Percentiles rank a stretch among this genome's conserved stretches.
phyloP scores from a whole-genome alignment of 2,888 invertebrate genomes.

The Lasioglossum oenotherae region DNA sequence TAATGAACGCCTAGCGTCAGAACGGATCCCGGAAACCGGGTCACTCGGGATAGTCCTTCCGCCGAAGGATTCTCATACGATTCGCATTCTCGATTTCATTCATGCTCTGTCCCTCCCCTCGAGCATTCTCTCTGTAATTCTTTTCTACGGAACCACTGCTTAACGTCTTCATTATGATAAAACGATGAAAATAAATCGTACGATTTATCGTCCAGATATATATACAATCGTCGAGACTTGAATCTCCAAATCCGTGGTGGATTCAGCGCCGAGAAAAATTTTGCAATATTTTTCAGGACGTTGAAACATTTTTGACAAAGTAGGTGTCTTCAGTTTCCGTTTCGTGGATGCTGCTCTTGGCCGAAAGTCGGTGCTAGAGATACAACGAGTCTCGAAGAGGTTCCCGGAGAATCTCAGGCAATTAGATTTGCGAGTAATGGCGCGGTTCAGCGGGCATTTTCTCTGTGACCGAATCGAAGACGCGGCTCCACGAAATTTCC shows the following conservation, averaged over 20 bases:
- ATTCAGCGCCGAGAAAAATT: too few relatives aligned
- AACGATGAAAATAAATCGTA: too few relatives aligned
- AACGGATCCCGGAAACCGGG: background rate
- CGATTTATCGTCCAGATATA: too few relatives aligned
- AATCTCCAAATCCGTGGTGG: too few relatives aligned
- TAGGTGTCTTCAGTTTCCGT: too few relatives aligned
- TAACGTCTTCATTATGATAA: background rate
- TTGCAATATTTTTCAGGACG: too few relatives aligned
- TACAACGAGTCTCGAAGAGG: background rate
- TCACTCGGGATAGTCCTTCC: slow-evolving; percentile 4
- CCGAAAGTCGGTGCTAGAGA: background rate
- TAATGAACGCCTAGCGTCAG: slow-evolving; percentile 4
- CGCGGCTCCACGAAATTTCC: background rate
- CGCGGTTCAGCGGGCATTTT: background rate
- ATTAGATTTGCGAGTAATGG: background rate
- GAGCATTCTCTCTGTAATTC: background rate
- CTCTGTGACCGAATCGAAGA: background rate
- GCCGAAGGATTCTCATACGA: background rate
- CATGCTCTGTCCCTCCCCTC: background rate
- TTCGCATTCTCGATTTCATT: background rate
- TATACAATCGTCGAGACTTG: too few relatives aligned
- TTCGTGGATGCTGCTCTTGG: too few relatives aligned
- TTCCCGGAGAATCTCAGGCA: background rate
- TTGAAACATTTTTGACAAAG: too few relatives aligned
- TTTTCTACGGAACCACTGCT: background rate